Base-by-base conservation (phyloP, 2,113 vertebrate genomes). In the Vidua chalybeata region DNA sequence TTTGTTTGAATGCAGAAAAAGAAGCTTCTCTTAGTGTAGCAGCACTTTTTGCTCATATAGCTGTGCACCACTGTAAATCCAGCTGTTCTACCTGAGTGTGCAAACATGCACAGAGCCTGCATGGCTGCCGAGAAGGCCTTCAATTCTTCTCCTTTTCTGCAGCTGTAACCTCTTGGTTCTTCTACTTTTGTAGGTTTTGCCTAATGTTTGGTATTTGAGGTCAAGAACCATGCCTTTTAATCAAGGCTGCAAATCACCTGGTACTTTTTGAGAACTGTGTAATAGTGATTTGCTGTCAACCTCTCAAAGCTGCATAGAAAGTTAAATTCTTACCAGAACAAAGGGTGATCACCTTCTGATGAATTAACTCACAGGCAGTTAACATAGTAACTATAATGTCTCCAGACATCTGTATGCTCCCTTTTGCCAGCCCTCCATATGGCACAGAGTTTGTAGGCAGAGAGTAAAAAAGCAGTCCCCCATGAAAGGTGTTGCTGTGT, bases 381-480 rank as follows among this genome's bases (percentile, higher is more conserved):
- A 96, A 85, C 84, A n/a, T 48, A 90, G 92, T 91, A 88, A 88
- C 94, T 91, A 27, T 83, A 75, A 94, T 90, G 90, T 91, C 94
- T 96, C 51, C 64, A 96, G 94, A 90, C 95, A 96, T 95, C 93
- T 96, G 90, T 96, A 87, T 72, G 91, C 78, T 94, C 87, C 55
- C 83, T 93, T 96, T 90, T 94, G 94, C 94, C 92, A 96, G 85
- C 82, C 90, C 79, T 94, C 94, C 94, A 92, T 96, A 93, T 96
- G 94, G 87, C 85, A 54, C 17, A 43, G 56, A 54, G 67, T 83
- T 91, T 85, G 78, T 62, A 85, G 94, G 43, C 93, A 91, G 79
- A 77, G 61, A 88, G 55, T 56, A 63, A 93, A 85, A 74, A 95
- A 52, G 79, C 94, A 91, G 59, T 80, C 13, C 68, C 52, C 35